These are phyloP conservation scores for Zaprionus obscuricornis DNA, from an alignment of 2,888 invertebrate species.

Conservation along the genomic window DNA sequence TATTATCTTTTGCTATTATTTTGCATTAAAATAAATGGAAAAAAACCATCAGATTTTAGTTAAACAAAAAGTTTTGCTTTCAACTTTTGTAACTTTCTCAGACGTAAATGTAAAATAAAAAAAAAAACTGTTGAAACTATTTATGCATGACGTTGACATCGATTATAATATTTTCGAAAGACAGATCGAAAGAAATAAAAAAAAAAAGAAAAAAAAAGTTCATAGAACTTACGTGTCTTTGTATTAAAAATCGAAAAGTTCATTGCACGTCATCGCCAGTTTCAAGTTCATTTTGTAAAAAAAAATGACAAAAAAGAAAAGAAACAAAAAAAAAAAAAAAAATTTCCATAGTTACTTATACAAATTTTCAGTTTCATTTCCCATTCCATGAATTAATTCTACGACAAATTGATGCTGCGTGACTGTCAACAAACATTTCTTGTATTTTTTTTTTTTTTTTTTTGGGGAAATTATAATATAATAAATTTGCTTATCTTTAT, in stretches of 20 bases:
- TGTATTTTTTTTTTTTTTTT: background rate
- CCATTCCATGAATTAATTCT: constrained; percentile 43
- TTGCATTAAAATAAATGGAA: too few species aligned
- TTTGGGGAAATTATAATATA: too few species aligned
- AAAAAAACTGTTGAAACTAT: constrained; percentile 10
- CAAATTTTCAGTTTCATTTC: constrained; percentile 1
- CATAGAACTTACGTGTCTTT: constrained; percentile 48
- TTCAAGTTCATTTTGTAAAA: constrained; percentile 39
- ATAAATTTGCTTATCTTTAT: constrained; percentile 6
- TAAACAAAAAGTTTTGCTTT: too few species aligned
- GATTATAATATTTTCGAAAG: constrained; percentile 6
- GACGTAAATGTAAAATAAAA: background rate
- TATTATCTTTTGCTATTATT: too few species aligned
- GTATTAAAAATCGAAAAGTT: constrained; percentile 41
- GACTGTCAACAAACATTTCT: constrained; percentile 1
- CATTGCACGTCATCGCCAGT: constrained; percentile 60
- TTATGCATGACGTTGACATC: constrained; percentile 27
- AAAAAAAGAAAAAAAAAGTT: constrained; percentile 42
- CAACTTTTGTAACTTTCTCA: too few species aligned
- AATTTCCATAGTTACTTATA: constrained; percentile 42
- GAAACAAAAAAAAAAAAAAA: too few species aligned
- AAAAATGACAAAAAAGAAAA: too few species aligned
- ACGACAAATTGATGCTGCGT: background rate
- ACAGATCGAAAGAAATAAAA: too few species aligned
- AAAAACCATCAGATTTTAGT: too few species aligned